Evolutionary conservation across 2,888 invertebrate species (phyloP).

Genomic region (Perizoma affinitatum): DNA sequence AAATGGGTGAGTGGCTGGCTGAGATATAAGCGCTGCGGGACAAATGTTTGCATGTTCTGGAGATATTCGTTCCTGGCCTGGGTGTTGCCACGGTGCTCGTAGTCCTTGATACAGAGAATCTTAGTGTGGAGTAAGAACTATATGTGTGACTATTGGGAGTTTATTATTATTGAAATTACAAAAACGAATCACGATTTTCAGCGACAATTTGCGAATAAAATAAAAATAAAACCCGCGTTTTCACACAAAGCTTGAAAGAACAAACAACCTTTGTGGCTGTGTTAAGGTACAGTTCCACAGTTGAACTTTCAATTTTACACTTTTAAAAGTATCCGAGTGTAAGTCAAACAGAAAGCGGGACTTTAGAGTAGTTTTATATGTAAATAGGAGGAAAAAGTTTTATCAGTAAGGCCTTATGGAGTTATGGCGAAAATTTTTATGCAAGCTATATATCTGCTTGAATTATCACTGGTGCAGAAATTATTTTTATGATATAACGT

Average conservation of each 20-base stretch:
- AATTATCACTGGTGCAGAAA: not conserved
- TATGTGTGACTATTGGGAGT: no score
- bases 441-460: not conserved
- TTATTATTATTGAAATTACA: no score
- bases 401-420: slow-evolving; percentile 6
- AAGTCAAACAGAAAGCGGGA: slow-evolving; percentile 32
- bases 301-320: slow-evolving; percentile 32
- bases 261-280: slow-evolving; percentile 11
- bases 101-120: no score
- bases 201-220: not conserved
- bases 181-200: no score
- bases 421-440: not conserved
- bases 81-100: no score
- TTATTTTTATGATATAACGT: not conserved
- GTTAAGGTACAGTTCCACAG: slow-evolving; percentile 26
- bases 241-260: not conserved
- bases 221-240: not conserved
- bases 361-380: slow-evolving; percentile 32
- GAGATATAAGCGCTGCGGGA: no score
- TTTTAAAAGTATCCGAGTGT: slow-evolving; percentile 27
- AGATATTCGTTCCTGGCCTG: no score
- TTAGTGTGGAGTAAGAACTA: no score
- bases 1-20: no score
- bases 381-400: slow-evolving; percentile 30
- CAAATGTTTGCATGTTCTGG: no score